These are phyloP conservation scores for Sardina pilchardus DNA, from an alignment of 2,113 vertebrate genomes.

Conservation along the genomic window DNA sequence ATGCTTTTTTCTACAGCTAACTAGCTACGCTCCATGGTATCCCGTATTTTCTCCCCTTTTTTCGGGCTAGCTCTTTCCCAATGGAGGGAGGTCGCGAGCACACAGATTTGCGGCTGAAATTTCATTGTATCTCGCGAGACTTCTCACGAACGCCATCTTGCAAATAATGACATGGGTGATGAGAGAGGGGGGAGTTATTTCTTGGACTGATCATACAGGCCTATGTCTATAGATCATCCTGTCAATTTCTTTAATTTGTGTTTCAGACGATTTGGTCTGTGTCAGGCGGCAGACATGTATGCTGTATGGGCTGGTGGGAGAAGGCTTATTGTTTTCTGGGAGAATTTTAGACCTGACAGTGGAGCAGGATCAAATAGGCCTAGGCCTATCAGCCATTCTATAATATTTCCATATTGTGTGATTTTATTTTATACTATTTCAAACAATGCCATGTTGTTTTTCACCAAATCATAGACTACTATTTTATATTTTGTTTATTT, in stretches of 20 bases:
- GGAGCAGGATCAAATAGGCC: no score
- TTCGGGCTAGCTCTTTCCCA: conserved; percentile 56
- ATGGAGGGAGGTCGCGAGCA: conserved; percentile 54
- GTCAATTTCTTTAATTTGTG: neutral
- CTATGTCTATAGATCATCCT: neutral
- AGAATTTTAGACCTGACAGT: no score
- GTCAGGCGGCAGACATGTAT: neutral
- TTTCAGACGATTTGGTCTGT: neutral
- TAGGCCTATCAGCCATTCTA: no score
- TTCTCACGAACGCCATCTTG: conserved; percentile 39
- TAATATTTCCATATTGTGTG: no score
- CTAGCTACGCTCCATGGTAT: conserved; percentile 49
- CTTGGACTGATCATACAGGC: neutral
- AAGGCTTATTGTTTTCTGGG: no score
- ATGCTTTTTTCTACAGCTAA: conserved; percentile 57
- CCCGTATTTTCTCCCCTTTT: conserved; percentile 61
- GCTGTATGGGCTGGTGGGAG: no score
- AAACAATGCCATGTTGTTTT: no score
- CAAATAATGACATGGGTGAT: neutral
- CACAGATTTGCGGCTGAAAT: conserved; percentile 59
- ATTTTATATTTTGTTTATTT: no score
- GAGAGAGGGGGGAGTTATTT: neutral
- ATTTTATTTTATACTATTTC: no score
- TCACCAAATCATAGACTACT: no score
- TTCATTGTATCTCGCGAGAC: conserved; percentile 64